These are phyloP conservation scores for Diachasma alloeum DNA, from an alignment of 1,140 invertebrate genomes.

Conservation along the genomic window DNA sequence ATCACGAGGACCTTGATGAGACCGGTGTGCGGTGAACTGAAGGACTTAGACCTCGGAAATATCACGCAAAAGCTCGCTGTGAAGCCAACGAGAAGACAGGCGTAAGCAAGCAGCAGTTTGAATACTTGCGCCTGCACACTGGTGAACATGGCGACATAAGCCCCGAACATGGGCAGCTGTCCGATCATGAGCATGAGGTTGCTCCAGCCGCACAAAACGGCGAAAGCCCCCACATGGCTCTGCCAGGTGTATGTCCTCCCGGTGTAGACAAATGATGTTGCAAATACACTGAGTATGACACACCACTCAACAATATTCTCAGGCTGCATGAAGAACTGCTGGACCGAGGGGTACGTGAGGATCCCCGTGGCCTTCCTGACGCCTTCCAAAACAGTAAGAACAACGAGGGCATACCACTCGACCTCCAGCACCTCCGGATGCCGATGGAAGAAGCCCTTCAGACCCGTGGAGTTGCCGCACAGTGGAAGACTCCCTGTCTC, in stretches of 20 bases:
- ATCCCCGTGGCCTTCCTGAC: conserved; percentile 80
- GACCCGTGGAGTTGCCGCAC: conserved; percentile 77
- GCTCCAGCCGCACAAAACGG: conserved; percentile 84
- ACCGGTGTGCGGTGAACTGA: conserved; percentile 80
- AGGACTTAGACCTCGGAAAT: conserved; percentile 81
- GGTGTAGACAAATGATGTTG: conserved; percentile 81
- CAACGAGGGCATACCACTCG: conserved; percentile 80
- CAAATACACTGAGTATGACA: conserved; percentile 81
- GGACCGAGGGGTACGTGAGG: conserved; percentile 77
- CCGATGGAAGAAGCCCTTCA: conserved; percentile 74
- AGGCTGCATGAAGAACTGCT: conserved; percentile 80
- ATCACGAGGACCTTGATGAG: conserved; percentile 86
- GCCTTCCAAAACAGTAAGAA: conserved; percentile 79
- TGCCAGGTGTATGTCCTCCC: conserved; percentile 83
- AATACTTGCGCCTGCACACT: conserved; percentile 85
- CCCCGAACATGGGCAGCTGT: conserved; percentile 83
- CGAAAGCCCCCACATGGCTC: conserved; percentile 81
- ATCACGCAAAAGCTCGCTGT: conserved; percentile 88
- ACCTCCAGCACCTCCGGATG: conserved; percentile 78
- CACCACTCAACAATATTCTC: conserved; percentile 89
- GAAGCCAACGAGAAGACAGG: conserved; percentile 84
- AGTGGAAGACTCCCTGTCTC: conserved; percentile 48
- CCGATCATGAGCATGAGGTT: conserved; percentile 89
- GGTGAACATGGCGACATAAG: conserved; percentile 88
- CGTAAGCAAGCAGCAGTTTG: conserved; percentile 83